Evolutionary conservation across 2,888 invertebrate genomes (phyloP).

Genomic region (Brachycybe producta): DNA sequence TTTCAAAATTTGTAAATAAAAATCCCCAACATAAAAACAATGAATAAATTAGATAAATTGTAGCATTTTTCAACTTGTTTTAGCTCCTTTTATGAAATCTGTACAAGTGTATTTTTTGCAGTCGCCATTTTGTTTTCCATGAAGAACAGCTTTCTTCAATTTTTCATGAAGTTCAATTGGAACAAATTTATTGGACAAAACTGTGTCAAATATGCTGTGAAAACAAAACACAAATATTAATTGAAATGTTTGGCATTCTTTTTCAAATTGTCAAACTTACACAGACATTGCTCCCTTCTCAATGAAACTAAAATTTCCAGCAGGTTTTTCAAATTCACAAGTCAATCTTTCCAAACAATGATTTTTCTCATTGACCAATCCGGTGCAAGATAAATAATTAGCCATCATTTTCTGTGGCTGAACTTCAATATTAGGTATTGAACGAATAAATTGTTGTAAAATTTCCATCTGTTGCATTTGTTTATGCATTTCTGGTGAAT

Average conservation of each 20-base stretch:
- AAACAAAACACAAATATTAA: too few relatives aligned
- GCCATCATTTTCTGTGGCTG: slow-evolving; percentile 13
- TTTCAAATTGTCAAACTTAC: slow-evolving; percentile 4
- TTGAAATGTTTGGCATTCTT: too few relatives aligned
- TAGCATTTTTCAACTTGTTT: too few relatives aligned
- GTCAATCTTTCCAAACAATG: slow-evolving; percentile 11
- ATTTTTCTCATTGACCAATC: slow-evolving; percentile 6
- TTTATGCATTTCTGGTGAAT: neutral
- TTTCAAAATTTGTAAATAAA: too few relatives aligned
- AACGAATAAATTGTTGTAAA: slow-evolving; percentile 11
- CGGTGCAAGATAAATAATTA: slow-evolving; percentile 14
- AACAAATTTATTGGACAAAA: slow-evolving; percentile 7
- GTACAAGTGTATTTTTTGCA: slow-evolving; percentile 9
- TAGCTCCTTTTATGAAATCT: too few relatives aligned
- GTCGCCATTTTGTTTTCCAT: slow-evolving; percentile 3
- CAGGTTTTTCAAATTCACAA: slow-evolving; percentile 10
- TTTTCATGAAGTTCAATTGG: neutral
- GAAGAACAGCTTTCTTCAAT: neutral
- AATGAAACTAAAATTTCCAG: slow-evolving; percentile 2
- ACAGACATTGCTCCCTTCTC: slow-evolving; percentile 7
- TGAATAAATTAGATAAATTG: too few relatives aligned
- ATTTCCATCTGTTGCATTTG: slow-evolving; percentile 8
- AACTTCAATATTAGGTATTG: slow-evolving; percentile 9
- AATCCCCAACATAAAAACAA: too few relatives aligned
- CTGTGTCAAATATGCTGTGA: slow-evolving; percentile 10